Conservation (phyloP, 2,797 vertebrate species). For the Micropoecilia bifurca region DNA sequence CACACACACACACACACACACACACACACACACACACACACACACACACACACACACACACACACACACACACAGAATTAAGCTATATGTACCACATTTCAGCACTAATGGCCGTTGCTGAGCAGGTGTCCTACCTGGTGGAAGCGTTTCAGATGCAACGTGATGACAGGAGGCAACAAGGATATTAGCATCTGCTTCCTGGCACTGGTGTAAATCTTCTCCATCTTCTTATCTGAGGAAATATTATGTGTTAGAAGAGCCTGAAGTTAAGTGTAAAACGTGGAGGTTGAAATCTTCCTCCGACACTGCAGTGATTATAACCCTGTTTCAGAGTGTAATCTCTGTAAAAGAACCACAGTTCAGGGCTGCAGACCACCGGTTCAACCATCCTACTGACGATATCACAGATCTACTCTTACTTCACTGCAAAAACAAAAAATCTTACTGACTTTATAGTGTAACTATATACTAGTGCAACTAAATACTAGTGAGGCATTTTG, state of each 20-base stretch:
- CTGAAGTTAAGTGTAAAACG: too few relatives aligned
- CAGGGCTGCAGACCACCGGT: not conserved
- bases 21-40: not conserved
- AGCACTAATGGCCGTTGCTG: not conserved
- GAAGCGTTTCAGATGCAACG: constrained; percentile 96
- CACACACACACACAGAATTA: not conserved
- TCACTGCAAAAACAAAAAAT: not conserved
- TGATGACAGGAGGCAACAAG: constrained; percentile 90
- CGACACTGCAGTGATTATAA: not conserved
- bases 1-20: constrained; percentile 2
- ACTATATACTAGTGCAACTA: too few relatives aligned
- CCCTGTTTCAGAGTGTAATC: not conserved
- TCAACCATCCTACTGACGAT: not conserved
- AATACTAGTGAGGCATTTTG: too few relatives aligned
- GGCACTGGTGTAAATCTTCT: constrained; percentile 94
- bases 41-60: not conserved
- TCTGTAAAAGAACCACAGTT: not conserved
- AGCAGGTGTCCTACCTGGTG: constrained; percentile 87
- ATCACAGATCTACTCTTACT: not conserved
- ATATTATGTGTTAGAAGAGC: constrained; percentile 8
- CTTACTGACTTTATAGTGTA: not conserved
- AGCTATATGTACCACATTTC: not conserved
- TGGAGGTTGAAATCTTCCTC: not conserved
- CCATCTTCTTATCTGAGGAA: constrained; percentile 85
- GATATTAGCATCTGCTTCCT: constrained; percentile 96